Base-by-base conservation (phyloP, 2,113 vertebrate genomes). In the Nycticryphes semicollaris region DNA sequence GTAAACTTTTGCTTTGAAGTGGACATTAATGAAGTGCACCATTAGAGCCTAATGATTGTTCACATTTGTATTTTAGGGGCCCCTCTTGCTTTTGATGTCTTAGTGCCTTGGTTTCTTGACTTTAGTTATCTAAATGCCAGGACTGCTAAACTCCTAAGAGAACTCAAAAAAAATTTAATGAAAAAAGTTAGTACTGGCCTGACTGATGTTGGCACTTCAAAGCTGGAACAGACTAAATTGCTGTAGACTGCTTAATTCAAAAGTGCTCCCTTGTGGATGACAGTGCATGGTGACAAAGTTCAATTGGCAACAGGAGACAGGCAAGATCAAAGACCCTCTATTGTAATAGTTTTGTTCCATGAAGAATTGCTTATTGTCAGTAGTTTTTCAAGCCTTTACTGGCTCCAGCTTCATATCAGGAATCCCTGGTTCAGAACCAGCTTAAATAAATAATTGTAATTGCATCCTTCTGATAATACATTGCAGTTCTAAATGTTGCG, bases 311-410 rank as follows among this genome's bases (percentile, higher is more conserved):
- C 98, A 98, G 98, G 98, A 98, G 98, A 97, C 98, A 97, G 96
- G 93, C 78, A 95, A 98, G 99, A 99, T 99, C 99, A 99, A 99
- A 99, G 99, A 97, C 87, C 92, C 97, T 96, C 98, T 97, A 99
- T 99, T 99, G 99, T 99, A 98, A 98, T 98, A 98, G 98, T 98
- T 99, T 98, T 99, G 99, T 99, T 98, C 98, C 99, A 98, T 99
- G 99, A 99, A 99, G 99, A 99, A 99, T 99, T 98, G 98, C 98
- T 98, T 98, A 99, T 99, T 99, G 99, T 99, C 98, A 97, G 94
- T 95, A 97, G 98, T 98, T 98, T 98, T 98, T 98, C 98, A 98
- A 98, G 98, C 98, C 98, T 97, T 97, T 98, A 98, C 98, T 97
- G 98, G 98, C 98, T 99, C 98, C 98, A 98, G 98, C 98, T 98